Conservation (phyloP, 2,888 invertebrate genomes). For the Cephus pygmeus region DNA sequence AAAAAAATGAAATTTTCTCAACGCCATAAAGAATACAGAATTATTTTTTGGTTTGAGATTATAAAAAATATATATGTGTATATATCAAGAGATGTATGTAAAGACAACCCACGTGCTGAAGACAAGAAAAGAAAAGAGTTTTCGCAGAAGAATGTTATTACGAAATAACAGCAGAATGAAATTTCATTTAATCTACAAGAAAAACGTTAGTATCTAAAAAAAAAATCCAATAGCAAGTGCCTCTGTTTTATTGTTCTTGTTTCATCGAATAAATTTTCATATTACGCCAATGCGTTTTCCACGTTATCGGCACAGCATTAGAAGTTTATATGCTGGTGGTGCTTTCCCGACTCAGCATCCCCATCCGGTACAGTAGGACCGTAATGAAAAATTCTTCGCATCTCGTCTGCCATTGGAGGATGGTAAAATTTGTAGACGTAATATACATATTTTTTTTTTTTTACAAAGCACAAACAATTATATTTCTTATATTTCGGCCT, state of each 20-base stretch:
- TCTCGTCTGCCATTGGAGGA: not conserved
- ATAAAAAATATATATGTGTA: not conserved
- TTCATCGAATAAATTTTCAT: not conserved
- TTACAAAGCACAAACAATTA: constrained; percentile 39
- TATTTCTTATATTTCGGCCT: constrained; percentile 20
- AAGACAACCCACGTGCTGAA: not conserved
- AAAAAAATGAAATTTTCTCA: not conserved
- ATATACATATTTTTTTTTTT: constrained; percentile 24
- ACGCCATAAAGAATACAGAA: not conserved
- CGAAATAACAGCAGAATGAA: not conserved
- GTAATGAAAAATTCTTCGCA: not conserved
- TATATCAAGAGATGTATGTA: not conserved
- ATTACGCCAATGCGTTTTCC: not conserved
- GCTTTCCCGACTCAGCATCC: not conserved
- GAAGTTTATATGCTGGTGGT: not conserved
- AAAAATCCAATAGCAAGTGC: too few relatives aligned
- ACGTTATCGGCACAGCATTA: not conserved
- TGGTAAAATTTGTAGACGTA: not conserved
- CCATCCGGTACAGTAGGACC: not conserved
- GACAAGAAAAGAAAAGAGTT: not conserved
- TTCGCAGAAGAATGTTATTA: not conserved
- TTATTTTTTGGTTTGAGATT: not conserved
- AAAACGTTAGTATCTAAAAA: not conserved
- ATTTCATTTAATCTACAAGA: not conserved
- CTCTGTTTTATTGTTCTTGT: too few relatives aligned